Conservation (phyloP, 2,888 invertebrate genomes). For the Nomada ruficornis region DNA sequence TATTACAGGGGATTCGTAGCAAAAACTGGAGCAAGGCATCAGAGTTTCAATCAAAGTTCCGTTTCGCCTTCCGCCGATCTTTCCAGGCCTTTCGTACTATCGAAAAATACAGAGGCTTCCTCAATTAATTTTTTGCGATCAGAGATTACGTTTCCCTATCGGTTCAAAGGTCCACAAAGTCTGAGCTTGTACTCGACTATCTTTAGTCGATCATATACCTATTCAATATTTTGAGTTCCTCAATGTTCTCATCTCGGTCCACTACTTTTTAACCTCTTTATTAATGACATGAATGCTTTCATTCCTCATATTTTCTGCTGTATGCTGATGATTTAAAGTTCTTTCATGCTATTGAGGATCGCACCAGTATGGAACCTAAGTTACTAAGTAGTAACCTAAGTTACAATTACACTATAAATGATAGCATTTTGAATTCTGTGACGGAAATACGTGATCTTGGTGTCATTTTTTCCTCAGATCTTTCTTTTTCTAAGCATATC, state of each 20-base stretch:
- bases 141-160: neutral
- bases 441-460: neutral
- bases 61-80: constrained; percentile 1
- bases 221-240: neutral
- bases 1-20: neutral
- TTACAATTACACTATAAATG: too few relatives aligned
- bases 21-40: neutral
- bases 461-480: neutral
- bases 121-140: constrained; percentile 5
- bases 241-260: neutral
- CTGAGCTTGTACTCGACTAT: neutral
- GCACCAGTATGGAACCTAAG: neutral
- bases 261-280: neutral
- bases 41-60: constrained; percentile 1
- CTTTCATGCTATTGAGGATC: neutral
- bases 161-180: neutral
- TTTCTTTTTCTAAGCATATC: constrained; percentile 1
- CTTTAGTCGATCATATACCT: neutral
- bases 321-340: constrained; percentile 1
- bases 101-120: constrained; percentile 1
- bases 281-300: constrained; percentile 2
- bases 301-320: neutral
- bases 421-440: too few relatives aligned
- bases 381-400: too few relatives aligned
- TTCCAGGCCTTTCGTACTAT: neutral